These are phyloP conservation scores for Lordiphosa clarofinis DNA, from an alignment of 1,140 invertebrate species.

Conservation along the genomic window DNA sequence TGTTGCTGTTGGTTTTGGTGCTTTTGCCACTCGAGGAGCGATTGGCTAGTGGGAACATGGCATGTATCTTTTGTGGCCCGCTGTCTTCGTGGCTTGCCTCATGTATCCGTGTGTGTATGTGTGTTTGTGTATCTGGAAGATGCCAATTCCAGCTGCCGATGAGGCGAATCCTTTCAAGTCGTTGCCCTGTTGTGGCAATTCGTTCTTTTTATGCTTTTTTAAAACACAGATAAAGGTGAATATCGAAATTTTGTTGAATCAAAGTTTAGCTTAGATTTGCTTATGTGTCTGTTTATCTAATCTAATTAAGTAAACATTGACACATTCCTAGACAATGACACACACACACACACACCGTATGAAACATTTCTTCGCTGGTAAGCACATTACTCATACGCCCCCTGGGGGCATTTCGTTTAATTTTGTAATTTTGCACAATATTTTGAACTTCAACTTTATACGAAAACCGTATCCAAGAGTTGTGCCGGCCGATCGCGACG, in stretches of 20 bases:
- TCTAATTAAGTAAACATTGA: slow-evolving; percentile 21
- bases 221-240: slow-evolving; percentile 26
- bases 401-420: slow-evolving; percentile 24
- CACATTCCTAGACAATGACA: slow-evolving; percentile 36
- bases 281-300: too few relatives aligned
- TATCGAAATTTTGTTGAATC: too few relatives aligned
- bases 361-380: too few relatives aligned
- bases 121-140: slow-evolving; percentile 17
- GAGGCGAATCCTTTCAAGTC: slow-evolving; percentile 59
- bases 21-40: slow-evolving; percentile 72
- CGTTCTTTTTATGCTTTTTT: slow-evolving; percentile 12
- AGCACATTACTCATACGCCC: slow-evolving; percentile 38
- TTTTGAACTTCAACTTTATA: slow-evolving; percentile 27
- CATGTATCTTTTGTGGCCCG: slow-evolving; percentile 61
- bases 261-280: slow-evolving; percentile 4
- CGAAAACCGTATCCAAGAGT: slow-evolving; percentile 63
- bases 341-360: slow-evolving; percentile 9
- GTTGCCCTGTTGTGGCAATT: slow-evolving; percentile 20
- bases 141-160: slow-evolving; percentile 46
- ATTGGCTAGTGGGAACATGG: slow-evolving; percentile 73
- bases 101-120: slow-evolving; percentile 35
- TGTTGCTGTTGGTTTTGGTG: slow-evolving; percentile 43
- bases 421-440: slow-evolving; percentile 43
- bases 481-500: slow-evolving; percentile 33
- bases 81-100: slow-evolving; percentile 37